phyloP scores from a whole-genome alignment of 2,888 invertebrate species.

The Pandemis corylana region DNA sequence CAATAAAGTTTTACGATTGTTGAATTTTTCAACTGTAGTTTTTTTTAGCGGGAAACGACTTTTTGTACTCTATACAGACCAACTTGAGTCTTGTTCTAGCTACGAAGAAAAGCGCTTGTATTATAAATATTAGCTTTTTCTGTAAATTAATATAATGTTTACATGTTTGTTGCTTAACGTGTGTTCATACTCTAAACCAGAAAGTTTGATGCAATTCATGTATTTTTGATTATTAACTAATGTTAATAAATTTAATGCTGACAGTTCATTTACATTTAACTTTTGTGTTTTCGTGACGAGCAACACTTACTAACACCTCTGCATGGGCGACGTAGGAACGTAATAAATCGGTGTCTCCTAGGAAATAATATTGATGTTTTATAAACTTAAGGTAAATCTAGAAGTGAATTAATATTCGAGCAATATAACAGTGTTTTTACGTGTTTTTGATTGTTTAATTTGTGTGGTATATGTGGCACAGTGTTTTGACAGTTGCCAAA shows the following conservation, averaged over 20 bases:
- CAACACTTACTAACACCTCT: slow-evolving; percentile 38
- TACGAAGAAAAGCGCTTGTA: background rate
- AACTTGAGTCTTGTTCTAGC: background rate
- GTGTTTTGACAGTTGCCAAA: slow-evolving; percentile 82
- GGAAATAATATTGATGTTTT: slow-evolving; percentile 82
- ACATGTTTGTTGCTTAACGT: background rate
- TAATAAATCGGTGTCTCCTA: slow-evolving; percentile 83
- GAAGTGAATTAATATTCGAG: slow-evolving; percentile 50
- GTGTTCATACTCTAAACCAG: too few relatives aligned
- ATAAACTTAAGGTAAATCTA: slow-evolving; percentile 50
- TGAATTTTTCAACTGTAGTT: background rate
- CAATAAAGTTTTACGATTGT: too few relatives aligned
- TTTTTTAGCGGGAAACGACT: background rate
- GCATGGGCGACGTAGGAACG: slow-evolving; percentile 66
- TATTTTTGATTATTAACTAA: background rate
- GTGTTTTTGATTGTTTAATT: slow-evolving; percentile 41
- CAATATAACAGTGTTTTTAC: slow-evolving; percentile 38
- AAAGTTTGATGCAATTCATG: background rate
- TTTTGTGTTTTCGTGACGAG: slow-evolving; percentile 19
- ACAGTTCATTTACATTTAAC: background rate
- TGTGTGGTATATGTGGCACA: slow-evolving; percentile 74
- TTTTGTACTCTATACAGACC: background rate
- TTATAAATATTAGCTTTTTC: background rate
- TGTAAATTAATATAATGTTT: background rate
- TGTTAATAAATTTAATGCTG: background rate